Evolutionary conservation across 2,888 invertebrate species (phyloP).

Genomic region (Drosophila anceps): DNA sequence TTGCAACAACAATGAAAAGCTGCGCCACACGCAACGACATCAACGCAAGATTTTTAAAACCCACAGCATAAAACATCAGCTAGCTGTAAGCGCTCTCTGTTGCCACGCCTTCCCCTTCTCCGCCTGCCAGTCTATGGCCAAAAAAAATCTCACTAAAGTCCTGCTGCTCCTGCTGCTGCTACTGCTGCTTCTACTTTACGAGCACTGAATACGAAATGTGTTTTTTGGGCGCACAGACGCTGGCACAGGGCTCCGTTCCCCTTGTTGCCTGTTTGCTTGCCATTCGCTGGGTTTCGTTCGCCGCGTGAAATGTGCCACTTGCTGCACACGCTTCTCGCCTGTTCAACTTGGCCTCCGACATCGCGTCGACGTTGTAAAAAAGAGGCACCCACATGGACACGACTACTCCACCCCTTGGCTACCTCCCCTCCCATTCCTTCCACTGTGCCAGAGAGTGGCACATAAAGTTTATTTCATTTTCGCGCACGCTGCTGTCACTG

Average conservation of each 20-base stretch:
- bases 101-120: neutral
- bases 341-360: slow-evolving; percentile 81
- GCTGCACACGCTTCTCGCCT: slow-evolving; percentile 79
- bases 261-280: neutral
- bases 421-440: neutral
- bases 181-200: slow-evolving; percentile 70
- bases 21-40: slow-evolving; percentile 59
- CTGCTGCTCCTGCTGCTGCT: slow-evolving; percentile 1
- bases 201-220: slow-evolving; percentile 81
- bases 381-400: slow-evolving; percentile 19
- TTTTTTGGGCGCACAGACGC: slow-evolving; percentile 55
- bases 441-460: slow-evolving; percentile 13
- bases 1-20: slow-evolving; percentile 58
- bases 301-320: slow-evolving; percentile 80
- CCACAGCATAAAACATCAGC: slow-evolving; percentile 79
- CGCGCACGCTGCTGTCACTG: slow-evolving; percentile 73
- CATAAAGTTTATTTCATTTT: slow-evolving; percentile 80
- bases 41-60: slow-evolving; percentile 79
- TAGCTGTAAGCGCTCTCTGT: slow-evolving; percentile 27
- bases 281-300: slow-evolving; percentile 39
- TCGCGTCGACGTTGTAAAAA: slow-evolving; percentile 60
- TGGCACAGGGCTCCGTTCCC: neutral
- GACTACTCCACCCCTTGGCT: neutral
- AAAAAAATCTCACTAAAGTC: slow-evolving; percentile 14
- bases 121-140: neutral